Conservation (phyloP, 2,888 invertebrate genomes). For the Tetrapedia diversipes region DNA sequence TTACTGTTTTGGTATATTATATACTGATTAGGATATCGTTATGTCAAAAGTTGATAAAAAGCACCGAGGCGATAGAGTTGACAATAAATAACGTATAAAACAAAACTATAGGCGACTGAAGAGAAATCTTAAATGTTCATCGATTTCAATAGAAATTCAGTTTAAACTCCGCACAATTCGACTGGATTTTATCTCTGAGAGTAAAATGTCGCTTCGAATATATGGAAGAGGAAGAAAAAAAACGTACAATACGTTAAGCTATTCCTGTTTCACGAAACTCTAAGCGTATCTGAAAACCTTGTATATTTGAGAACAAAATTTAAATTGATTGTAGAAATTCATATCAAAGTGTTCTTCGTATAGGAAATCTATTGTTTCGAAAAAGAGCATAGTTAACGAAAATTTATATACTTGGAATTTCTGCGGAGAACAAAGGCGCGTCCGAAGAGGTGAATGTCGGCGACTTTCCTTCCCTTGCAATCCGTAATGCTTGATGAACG, state of each 20-base stretch:
- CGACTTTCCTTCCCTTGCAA: constrained; percentile 89
- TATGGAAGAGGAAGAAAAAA: background rate
- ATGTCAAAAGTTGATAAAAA: constrained; percentile 45
- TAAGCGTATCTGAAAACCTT: background rate
- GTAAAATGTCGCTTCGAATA: background rate
- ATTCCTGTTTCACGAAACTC: background rate
- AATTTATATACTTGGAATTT: constrained; percentile 76
- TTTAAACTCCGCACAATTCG: background rate
- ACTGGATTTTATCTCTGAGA: background rate
- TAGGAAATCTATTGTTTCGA: constrained; percentile 5
- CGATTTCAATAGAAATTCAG: constrained; percentile 8
- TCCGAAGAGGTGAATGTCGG: constrained; percentile 85
- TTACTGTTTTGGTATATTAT: constrained; percentile 50
- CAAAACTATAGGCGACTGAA: constrained; percentile 7
- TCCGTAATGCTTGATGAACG: constrained; percentile 93
- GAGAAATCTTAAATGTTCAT: background rate
- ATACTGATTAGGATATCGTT: constrained; percentile 42
- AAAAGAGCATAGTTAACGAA: background rate
- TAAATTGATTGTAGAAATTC: constrained; percentile 13
- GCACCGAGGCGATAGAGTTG: constrained; percentile 19
- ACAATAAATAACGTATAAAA: constrained; percentile 52
- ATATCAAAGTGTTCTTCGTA: constrained; percentile 27
- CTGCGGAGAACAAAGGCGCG: constrained; percentile 81
- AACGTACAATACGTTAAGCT: background rate
- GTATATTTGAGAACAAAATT: background rate